Conservation (phyloP, 1,140 invertebrate species). For the Apolygus lucorum region DNA sequence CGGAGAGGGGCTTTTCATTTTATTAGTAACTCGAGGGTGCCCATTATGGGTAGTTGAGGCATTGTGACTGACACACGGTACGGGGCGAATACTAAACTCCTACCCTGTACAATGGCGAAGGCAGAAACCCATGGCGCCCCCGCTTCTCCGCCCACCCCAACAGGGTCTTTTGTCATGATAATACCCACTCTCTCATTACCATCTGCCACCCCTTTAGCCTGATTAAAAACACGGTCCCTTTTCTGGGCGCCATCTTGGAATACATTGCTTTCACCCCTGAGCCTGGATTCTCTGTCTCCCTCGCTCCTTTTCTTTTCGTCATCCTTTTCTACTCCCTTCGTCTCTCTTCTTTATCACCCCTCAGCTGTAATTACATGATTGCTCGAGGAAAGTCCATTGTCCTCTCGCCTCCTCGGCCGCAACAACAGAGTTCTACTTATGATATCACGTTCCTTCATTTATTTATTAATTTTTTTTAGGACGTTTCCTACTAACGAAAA, state of each 20-base stretch:
- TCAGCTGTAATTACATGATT: conserved; percentile 4
- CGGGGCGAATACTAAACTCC: conserved; percentile 6
- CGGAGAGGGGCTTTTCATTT: conserved; percentile 12
- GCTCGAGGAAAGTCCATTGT: neutral
- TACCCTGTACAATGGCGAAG: conserved; percentile 1
- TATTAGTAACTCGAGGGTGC: conserved; percentile 13
- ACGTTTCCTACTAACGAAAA: too few relatives aligned
- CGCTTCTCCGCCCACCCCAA: neutral
- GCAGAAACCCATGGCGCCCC: neutral
- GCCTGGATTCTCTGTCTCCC: neutral
- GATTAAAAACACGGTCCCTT: conserved; percentile 10
- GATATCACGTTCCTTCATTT: neutral
- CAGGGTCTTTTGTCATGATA: conserved; percentile 10
- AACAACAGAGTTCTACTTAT: neutral
- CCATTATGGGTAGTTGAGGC: conserved; percentile 14
- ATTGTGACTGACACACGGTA: conserved; percentile 15
- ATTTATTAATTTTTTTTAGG: too few relatives aligned
- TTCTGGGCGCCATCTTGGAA: conserved; percentile 6
- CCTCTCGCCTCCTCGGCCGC: neutral
- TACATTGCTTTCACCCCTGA: neutral
- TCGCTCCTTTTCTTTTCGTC: neutral
- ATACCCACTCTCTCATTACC: conserved; percentile 13
- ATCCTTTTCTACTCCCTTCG: neutral
- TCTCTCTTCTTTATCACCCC: neutral
- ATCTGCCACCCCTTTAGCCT: conserved; percentile 16